phyloP scores from a whole-genome alignment of 2,113 vertebrate species.

The Bagarius yarrelli region DNA sequence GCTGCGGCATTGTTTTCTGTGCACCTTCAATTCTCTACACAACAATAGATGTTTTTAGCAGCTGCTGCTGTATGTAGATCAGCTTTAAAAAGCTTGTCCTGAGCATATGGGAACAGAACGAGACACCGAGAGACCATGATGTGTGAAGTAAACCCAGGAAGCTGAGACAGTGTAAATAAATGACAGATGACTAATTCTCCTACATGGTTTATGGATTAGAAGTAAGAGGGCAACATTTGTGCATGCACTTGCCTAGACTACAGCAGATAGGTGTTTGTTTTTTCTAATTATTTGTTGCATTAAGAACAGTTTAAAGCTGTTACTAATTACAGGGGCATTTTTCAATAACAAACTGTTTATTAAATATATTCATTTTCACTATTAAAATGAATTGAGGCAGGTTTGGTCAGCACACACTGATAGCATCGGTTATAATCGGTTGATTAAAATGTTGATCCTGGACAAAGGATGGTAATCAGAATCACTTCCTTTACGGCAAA shows the following conservation, averaged over 20 bases:
- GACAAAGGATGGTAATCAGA: too few relatives aligned
- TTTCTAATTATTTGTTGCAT: not conserved
- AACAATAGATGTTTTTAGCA: conserved; percentile 20
- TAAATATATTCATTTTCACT: too few relatives aligned
- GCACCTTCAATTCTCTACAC: conserved; percentile 2
- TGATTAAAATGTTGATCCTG: too few relatives aligned
- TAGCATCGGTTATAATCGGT: too few relatives aligned
- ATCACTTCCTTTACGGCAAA: too few relatives aligned
- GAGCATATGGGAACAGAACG: conserved; percentile 21
- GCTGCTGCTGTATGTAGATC: conserved; percentile 6
- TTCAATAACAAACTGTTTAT: not conserved
- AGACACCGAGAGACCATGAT: not conserved
- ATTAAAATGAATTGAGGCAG: too few relatives aligned
- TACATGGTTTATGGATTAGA: not conserved
- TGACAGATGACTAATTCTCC: conserved; percentile 5
- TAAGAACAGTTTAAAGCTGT: not conserved
- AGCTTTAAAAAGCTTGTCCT: not conserved
- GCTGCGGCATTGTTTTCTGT: not conserved
- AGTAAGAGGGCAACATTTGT: not conserved
- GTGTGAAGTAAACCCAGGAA: not conserved
- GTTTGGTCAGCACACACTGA: too few relatives aligned
- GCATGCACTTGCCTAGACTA: not conserved
- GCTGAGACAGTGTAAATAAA: not conserved
- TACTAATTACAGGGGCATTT: not conserved
- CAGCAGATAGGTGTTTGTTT: not conserved